Evolutionary conservation across 2,888 invertebrate genomes (phyloP).

Genomic region (Brachypalpus laphriformis): DNA sequence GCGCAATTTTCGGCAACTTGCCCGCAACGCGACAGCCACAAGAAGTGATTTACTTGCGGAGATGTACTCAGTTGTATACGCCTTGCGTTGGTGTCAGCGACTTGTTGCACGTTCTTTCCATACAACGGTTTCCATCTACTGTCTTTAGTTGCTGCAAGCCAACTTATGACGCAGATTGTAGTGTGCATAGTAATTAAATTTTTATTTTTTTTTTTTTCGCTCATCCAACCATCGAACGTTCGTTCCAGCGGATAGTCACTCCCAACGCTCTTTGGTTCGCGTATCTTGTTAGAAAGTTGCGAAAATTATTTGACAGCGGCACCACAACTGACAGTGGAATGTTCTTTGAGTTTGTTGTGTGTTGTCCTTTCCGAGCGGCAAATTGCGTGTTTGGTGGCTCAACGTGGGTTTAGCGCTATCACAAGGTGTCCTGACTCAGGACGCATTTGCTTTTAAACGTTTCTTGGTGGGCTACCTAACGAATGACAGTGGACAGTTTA

Average conservation of each 20-base stretch:
- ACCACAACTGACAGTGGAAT: conserved; percentile 68
- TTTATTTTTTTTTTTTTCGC: conserved; percentile 32
- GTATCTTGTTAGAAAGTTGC: conserved; percentile 66
- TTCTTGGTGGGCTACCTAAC: conserved; percentile 50
- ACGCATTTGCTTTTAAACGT: conserved; percentile 29
- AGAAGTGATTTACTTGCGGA: conserved; percentile 69
- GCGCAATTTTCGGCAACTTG: conserved; percentile 62
- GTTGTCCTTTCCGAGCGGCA: conserved; percentile 41
- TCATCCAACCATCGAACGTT: conserved; percentile 10
- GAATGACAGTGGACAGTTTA: conserved; percentile 34
- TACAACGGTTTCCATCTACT: conserved; percentile 25
- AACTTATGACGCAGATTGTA: conserved; percentile 64
- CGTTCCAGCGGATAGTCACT: conserved; percentile 26
- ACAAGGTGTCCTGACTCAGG: conserved; percentile 46
- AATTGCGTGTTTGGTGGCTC: conserved; percentile 48
- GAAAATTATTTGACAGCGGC: conserved; percentile 71
- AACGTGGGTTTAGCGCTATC: conserved; percentile 32
- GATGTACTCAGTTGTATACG: conserved; percentile 41
- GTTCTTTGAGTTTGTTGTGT: conserved; percentile 37
- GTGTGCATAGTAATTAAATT: conserved; percentile 71
- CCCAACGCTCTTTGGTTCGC: conserved; percentile 31
- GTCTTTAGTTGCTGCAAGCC: conserved; percentile 40
- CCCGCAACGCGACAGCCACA: conserved; percentile 47
- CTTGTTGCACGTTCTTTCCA: conserved; percentile 11
- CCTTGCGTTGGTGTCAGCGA: conserved; percentile 52